These are phyloP conservation scores for Sycophila sp. DNA, from an alignment of 1,140 invertebrate species.

Conservation along the genomic window DNA sequence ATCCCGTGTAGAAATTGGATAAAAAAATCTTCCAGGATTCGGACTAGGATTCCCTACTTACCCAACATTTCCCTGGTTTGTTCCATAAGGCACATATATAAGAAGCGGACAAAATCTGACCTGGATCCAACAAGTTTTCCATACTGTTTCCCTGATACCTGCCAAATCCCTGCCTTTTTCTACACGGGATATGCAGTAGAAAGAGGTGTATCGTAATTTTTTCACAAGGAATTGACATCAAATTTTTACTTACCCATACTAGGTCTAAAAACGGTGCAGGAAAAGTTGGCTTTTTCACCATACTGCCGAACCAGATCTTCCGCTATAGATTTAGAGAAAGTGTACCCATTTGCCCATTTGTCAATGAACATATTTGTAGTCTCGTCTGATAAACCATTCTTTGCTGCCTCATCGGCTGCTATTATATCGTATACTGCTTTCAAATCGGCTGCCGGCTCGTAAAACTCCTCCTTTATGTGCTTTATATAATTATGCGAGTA, in stretches of 20 bases:
- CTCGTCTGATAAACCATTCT: slow-evolving; percentile 43
- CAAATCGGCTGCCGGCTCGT: slow-evolving; percentile 54
- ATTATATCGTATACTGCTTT: slow-evolving; percentile 63
- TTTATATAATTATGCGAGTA: slow-evolving; percentile 59
- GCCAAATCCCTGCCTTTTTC: too few species aligned
- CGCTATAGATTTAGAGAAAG: slow-evolving; percentile 70
- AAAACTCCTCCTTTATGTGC: slow-evolving; percentile 68
- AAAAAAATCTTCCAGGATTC: too few species aligned
- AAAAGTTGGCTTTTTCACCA: slow-evolving; percentile 65
- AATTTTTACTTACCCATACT: slow-evolving; percentile 71
- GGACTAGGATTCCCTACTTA: too few species aligned
- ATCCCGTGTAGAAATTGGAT: too few species aligned
- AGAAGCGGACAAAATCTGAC: too few species aligned
- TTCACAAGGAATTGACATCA: too few species aligned
- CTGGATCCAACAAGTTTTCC: too few species aligned
- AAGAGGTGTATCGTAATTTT: too few species aligned
- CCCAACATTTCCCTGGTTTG: too few species aligned
- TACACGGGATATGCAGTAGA: too few species aligned
- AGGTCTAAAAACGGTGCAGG: slow-evolving; percentile 69
- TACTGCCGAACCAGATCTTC: slow-evolving; percentile 68
- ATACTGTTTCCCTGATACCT: too few species aligned
- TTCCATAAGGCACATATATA: too few species aligned
- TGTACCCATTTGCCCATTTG: slow-evolving; percentile 70
- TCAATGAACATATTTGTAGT: slow-evolving; percentile 58
- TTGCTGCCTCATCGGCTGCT: slow-evolving; percentile 23